Percentiles rank a stretch among this genome's conserved stretches.
Conservation (phyloP, 2,797 vertebrate genomes). For the Percopsis omiscomaycus region DNA sequence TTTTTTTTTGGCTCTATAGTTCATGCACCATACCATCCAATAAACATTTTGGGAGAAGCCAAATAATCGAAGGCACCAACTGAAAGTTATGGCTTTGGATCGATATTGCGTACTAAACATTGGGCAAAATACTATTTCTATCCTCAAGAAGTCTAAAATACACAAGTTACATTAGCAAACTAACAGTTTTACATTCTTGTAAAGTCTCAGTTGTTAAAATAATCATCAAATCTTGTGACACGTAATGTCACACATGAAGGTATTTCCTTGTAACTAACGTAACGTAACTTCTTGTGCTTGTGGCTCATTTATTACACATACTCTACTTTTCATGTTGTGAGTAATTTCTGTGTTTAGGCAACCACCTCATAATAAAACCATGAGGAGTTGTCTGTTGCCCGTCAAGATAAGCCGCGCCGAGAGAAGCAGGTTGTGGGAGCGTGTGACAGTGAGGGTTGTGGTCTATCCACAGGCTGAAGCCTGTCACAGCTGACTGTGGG, state of each 20-base stretch:
- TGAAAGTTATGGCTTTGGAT: conserved; percentile 28
- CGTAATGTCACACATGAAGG: background rate
- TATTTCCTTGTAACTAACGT: background rate
- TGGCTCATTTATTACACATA: conserved; percentile 12
- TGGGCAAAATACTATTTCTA: conserved; percentile 5
- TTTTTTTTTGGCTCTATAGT: no score
- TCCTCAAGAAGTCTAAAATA: conserved; percentile 18
- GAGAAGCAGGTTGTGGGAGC: background rate
- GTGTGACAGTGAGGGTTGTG: background rate
- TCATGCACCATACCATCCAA: no score
- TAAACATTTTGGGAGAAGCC: no score
- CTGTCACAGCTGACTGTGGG: no score
- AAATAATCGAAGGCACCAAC: conserved; percentile 55
- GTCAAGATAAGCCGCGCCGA: conserved; percentile 16
- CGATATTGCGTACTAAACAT: conserved; percentile 8
- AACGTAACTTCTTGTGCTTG: conserved; percentile 11
- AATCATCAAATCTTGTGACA: conserved; percentile 1
- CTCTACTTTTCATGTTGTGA: background rate
- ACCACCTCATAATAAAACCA: background rate
- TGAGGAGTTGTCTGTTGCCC: background rate
- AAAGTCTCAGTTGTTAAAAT: conserved; percentile 28
- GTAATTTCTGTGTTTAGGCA: conserved; percentile 9
- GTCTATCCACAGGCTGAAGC: no score
- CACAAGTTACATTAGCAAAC: conserved; percentile 11
- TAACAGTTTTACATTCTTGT: conserved; percentile 33